Base-by-base conservation (phyloP, 2,888 invertebrate genomes). In the Meandrusa payeni region DNA sequence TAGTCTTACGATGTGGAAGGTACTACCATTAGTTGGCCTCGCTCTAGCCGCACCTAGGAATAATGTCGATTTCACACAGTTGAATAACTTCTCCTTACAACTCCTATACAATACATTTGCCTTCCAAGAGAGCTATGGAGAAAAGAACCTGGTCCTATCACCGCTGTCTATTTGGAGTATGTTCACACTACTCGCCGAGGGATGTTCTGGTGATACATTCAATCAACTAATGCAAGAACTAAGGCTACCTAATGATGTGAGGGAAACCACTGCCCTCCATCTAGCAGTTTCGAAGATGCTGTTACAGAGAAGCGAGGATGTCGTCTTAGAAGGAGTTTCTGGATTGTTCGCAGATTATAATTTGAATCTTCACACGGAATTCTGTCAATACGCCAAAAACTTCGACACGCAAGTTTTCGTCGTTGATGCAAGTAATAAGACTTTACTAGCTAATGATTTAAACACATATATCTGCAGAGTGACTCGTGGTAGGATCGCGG, bases 401-500 rank as follows among this genome's bases (percentile, higher is more conserved):
- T 93, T 92, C 54, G 77, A 75, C 6, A 90, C 90, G 4, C 76
- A 88, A 46, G 74, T 92, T 2, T 77, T 79, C 32, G 79, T 90
- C 0, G 83, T 91, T 0, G 87, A 93, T 62, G 89, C 92, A 44
- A 72, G 67, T 3, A 87, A 90, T 7, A 75, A 83, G 1, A 72
- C 76, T 0, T 76, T 78, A 39, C 49, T 86, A 2, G 90, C 93
- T 0, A 59, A 75, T 6, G 68, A 76, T 32, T 94, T 96, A 28
- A 95, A 95, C 62, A 68, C 83, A 2, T 93, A 91, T 69, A 90
- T 95, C 5, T 89, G 90, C 34, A 65, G 85, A 3, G 89, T 91
- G 5, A 96, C 96, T 0, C 89, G 90, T 23, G 91, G 92, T 1
- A 89, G 91, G 49, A 94, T 96, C 22, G 76, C 87, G 0, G 85